phyloP scores from a whole-genome alignment of 2,888 invertebrate genomes.

The Glyphotaelius pellucidus region DNA sequence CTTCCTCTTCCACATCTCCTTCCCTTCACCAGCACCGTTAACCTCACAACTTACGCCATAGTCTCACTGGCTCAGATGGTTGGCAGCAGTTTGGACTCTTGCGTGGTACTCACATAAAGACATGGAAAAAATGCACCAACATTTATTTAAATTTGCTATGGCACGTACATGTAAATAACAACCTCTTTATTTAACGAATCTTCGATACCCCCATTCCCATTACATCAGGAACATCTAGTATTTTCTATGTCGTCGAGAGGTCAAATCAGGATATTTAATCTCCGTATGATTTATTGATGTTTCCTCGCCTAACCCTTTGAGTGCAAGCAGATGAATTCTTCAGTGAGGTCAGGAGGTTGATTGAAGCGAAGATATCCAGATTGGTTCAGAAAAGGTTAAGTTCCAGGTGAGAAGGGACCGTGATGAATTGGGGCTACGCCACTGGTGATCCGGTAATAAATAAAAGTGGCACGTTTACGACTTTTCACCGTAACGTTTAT shows the following conservation, averaged over 20 bases:
- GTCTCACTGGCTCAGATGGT: no score
- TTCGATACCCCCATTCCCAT: neutral
- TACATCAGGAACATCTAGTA: neutral
- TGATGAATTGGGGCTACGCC: conserved; percentile 49
- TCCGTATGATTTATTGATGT: neutral
- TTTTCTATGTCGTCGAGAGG: neutral
- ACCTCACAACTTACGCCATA: no score
- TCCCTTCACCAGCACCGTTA: no score
- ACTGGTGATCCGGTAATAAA: conserved; percentile 59
- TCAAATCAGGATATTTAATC: neutral
- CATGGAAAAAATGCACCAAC: no score
- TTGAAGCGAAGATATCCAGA: conserved; percentile 46
- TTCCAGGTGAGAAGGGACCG: conserved; percentile 28
- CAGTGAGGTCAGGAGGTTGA: conserved; percentile 45
- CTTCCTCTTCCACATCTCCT: no score
- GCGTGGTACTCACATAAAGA: no score
- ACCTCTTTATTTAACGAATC: no score
- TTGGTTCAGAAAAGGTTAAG: conserved; percentile 37
- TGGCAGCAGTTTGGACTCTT: no score
- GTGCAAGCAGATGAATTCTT: conserved; percentile 42
- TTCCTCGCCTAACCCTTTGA: conserved; percentile 24
- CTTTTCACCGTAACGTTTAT: conserved; percentile 44
- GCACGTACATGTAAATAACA: no score
- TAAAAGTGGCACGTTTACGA: conserved; percentile 57
- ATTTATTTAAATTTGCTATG: no score